Evolutionary conservation across 2,113 vertebrate species (phyloP), one percentile per base, ranked within the genome.

Genomic region (Sarotherodon lohbergeri): DNA sequence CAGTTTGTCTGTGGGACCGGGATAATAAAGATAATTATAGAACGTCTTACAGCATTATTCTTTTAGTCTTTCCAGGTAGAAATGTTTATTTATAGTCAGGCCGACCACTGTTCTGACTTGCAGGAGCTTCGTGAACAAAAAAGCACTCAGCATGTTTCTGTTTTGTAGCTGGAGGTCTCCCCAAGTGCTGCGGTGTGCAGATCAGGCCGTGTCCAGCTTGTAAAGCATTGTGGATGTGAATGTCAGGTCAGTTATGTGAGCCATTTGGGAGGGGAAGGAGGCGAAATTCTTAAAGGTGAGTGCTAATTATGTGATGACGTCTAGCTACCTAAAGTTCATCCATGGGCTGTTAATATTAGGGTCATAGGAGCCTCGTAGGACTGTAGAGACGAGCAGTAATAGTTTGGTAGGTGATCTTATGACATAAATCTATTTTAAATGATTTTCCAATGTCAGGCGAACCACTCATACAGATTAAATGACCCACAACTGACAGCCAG

Each of bases 131-230:
- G 32, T 10, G 79, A 88, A 76, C 73, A 71, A 17, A 52, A 81
- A 88, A 89, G 56, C 78, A 86, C 68, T 29, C 68, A 29, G 81
- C 22, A 89, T 4, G 6, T 73, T 85, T 89, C 43, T 27, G 61
- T 63, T 81, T 84, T 27, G 85, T 9, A 76, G 78, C 88, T 85
- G 87, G 71, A 68, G 81, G 83, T 85, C 55, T 85, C 61, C 39
- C 39, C 43, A 16, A 76, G 59, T 89, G 16, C 71, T 50, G 43
- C 9, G 27, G 71, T 11, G 41, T 76, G 41, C 41, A 48, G 22
- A 48, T 27, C 24, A 7, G 14, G 1, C 71, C 9, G 1, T 32
- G 71, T 76, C 43, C 24, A 76, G 43, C 71, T 76, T 48, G 24
- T 29, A 48, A 76, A 48, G 71, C 71, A 19, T 29, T 76, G 71